Base-by-base conservation (phyloP, 2,888 invertebrate species). In the Shargacucullia verbasci region DNA sequence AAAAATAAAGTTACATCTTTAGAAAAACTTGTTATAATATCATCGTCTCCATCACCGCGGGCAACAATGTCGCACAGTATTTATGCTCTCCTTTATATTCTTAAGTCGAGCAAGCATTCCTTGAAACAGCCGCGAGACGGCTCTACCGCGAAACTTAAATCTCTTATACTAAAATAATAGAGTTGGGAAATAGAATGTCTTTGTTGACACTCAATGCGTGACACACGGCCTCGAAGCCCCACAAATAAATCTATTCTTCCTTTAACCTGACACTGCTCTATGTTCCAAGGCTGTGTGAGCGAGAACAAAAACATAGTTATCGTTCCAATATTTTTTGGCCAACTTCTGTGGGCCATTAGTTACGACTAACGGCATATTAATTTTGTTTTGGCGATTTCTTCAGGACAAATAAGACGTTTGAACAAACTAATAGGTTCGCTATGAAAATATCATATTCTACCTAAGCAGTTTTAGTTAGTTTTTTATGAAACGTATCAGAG, bases 141-240 rank as follows among this genome's bases (percentile, higher is more conserved):
- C 65, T 64, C 65, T 78, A 76, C 78, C 57, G 60, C 55, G 58
- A 56, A 68, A 74, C 76, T 82, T 82, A 81, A 85, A 84, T 82
- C 78, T 80, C 70, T 76, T 70, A 73, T 76, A 80, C 80, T 84
- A 80, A 82, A 85, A 84, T 83, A 83, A 83, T 81, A 83, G 72
- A 81, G 77, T 79, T 76, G 74, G 61, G 64, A 76, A 78, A 78
- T 77, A 74, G 79, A 78, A 82, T 72, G 75, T 79, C 81, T 82
- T 79, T 80, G 80, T 85, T 81, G 79, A 76, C 78, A 74, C 72
- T 73, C 59, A 14, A 41, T 48, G 56, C 39, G 71, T 43, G 67
- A 79, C 76, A 82, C 76, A 82, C 77, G 55, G 73, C 50, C 48
- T 43, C 60, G 61, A 57, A 49, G 49, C 46, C 20, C 41, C 12